These are phyloP conservation scores for Cheilosia impressa DNA, from an alignment of 2,888 invertebrate species.

Conservation along the genomic window DNA sequence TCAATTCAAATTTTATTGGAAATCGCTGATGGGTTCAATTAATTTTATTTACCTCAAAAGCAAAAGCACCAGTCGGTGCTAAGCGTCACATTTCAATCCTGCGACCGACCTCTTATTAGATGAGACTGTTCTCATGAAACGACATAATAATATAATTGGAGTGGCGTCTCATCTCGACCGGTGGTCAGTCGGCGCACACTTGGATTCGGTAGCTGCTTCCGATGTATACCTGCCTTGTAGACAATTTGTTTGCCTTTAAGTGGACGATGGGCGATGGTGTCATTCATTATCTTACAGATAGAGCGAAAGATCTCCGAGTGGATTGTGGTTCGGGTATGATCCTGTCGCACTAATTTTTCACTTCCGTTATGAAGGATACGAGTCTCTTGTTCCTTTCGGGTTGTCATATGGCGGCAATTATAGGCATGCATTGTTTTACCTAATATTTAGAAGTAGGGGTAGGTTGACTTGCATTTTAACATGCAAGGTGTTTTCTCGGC, in stretches of 20 bases:
- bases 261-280: slow-evolving; percentile 61
- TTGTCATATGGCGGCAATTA: background rate
- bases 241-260: slow-evolving; percentile 62
- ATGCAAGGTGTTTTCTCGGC: too few species aligned
- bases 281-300: slow-evolving; percentile 62
- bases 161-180: slow-evolving; percentile 67
- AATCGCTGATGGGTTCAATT: background rate
- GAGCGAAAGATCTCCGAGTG: slow-evolving; percentile 11
- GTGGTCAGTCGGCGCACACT: slow-evolving; percentile 47
- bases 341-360: slow-evolving; percentile 28
- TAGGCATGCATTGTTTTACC: too few species aligned
- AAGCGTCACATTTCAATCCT: slow-evolving; percentile 52
- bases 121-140: slow-evolving; percentile 62
- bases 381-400: background rate
- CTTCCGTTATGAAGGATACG: slow-evolving; percentile 24
- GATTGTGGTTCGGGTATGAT: slow-evolving; percentile 38
- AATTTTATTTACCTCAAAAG: background rate
- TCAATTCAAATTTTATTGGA: background rate
- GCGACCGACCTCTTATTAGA: slow-evolving; percentile 63
- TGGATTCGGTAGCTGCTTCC: slow-evolving; percentile 68
- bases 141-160: slow-evolving; percentile 70
- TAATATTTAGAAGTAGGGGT: too few species aligned
- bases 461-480: too few species aligned
- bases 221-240: slow-evolving; percentile 54
- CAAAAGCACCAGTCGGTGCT: slow-evolving; percentile 6